These are phyloP conservation scores for Drosophila orosa DNA, from an alignment of 1,140 invertebrate species.

Conservation along the genomic window DNA sequence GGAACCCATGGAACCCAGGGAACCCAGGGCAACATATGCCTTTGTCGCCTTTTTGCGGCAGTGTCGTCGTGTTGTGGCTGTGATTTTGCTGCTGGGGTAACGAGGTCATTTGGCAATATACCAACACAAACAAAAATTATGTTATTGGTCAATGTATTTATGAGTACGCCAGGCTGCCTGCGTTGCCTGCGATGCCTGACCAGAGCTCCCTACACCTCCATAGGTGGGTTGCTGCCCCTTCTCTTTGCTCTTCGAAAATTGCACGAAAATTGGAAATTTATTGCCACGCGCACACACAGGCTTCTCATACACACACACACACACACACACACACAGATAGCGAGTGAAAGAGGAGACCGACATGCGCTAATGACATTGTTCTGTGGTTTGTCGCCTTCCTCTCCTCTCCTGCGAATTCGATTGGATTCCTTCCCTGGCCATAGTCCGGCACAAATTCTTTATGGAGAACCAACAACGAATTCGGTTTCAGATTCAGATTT, in stretches of 20 bases:
- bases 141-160: constrained; percentile 81
- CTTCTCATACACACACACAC: not conserved
- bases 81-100: constrained; percentile 64
- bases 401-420: constrained; percentile 6
- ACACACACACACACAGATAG: constrained; percentile 11
- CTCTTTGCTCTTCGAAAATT: constrained; percentile 49
- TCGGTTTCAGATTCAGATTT: constrained; percentile 5
- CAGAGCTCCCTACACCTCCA: constrained; percentile 4
- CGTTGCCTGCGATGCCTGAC: not conserved
- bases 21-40: constrained; percentile 60
- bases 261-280: constrained; percentile 75
- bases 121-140: constrained; percentile 70
- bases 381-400: constrained; percentile 40
- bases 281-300: constrained; percentile 37
- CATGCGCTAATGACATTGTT: constrained; percentile 67
- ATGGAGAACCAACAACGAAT: constrained; percentile 11
- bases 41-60: constrained; percentile 57
- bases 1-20: no score
- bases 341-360: constrained; percentile 11
- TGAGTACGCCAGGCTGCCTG: constrained; percentile 46
- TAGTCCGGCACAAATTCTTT: constrained; percentile 2
- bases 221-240: constrained; percentile 2
- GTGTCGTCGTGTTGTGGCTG: constrained; percentile 47
- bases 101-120: constrained; percentile 66
- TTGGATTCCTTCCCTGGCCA: constrained; percentile 14